phyloP scores from a whole-genome alignment of 2,888 invertebrate genomes.

The Eupithecia centaureata region DNA sequence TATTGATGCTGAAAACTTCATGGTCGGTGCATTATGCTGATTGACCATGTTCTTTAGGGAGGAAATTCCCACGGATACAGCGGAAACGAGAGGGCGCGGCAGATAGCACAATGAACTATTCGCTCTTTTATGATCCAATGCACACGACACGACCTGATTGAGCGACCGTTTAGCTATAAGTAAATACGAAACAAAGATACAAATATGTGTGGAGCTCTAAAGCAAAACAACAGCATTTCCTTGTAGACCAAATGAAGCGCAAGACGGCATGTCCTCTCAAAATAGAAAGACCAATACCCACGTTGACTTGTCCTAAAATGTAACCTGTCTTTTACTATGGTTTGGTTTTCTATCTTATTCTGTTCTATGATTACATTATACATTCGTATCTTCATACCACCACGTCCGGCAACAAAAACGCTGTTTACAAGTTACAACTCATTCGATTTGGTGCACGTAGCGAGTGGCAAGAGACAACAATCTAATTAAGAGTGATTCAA shows the following conservation, averaged over 20 bases:
- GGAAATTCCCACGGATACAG: conserved; percentile 39
- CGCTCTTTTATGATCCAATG: conserved; percentile 52
- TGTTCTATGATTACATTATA: neutral
- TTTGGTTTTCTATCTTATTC: neutral
- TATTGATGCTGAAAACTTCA: conserved; percentile 33
- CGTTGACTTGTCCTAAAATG: neutral
- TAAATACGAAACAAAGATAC: neutral
- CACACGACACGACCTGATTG: conserved; percentile 41
- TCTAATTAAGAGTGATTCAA: conserved; percentile 58
- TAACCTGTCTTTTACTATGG: neutral
- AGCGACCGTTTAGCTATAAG: conserved; percentile 36
- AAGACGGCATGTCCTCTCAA: neutral
- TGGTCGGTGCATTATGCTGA: conserved; percentile 23
- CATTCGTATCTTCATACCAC: conserved; percentile 48
- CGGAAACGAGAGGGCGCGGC: conserved; percentile 65
- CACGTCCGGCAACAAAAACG: conserved; percentile 53
- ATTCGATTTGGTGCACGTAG: conserved; percentile 53
- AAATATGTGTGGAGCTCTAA: neutral
- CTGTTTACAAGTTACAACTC: conserved; percentile 49
- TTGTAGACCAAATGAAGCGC: neutral
- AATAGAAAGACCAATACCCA: neutral
- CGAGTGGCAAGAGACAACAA: conserved; percentile 49
- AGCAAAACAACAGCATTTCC: neutral
- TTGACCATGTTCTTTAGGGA: conserved; percentile 24
- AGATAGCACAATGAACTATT: conserved; percentile 65